These are phyloP conservation scores for Mirounga angustirostris DNA, from an alignment of 2,113 vertebrate genomes.

Conservation along the genomic window DNA sequence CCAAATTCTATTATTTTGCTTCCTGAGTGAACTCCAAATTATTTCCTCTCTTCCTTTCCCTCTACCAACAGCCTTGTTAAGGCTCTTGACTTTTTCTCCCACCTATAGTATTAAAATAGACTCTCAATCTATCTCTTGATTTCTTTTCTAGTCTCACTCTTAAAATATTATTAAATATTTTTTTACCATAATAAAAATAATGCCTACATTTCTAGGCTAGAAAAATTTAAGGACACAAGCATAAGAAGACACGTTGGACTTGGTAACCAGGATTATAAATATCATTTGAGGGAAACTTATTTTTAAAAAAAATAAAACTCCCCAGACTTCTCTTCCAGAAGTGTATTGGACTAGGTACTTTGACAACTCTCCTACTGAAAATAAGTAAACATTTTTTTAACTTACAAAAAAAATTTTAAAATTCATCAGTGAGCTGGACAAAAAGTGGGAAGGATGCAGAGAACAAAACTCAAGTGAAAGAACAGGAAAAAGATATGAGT, in stretches of 20 bases:
- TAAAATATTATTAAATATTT: background rate
- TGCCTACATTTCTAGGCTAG: background rate
- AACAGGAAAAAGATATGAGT: background rate
- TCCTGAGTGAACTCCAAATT: background rate
- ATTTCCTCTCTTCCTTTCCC: background rate
- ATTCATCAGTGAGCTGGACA: background rate
- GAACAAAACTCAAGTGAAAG: constrained; percentile 21
- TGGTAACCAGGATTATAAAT: background rate
- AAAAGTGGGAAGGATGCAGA: background rate
- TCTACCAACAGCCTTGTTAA: background rate
- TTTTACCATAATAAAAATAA: background rate
- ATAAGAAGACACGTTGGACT: background rate
- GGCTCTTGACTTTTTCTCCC: background rate
- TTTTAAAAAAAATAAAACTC: background rate
- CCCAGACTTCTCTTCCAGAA: constrained; percentile 10
- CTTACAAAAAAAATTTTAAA: background rate
- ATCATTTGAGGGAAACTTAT: background rate
- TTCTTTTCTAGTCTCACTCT: background rate
- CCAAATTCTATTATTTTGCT: background rate
- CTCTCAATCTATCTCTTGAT: background rate
- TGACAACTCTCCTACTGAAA: background rate
- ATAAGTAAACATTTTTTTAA: background rate
- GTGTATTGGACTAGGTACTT: background rate
- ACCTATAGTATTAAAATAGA: background rate
- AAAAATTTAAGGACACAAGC: constrained; percentile 16